Evolutionary conservation across 2,888 invertebrate genomes (phyloP), one percentile per base, ranked within the genome.

Genomic region (Dendrolimus houi): DNA sequence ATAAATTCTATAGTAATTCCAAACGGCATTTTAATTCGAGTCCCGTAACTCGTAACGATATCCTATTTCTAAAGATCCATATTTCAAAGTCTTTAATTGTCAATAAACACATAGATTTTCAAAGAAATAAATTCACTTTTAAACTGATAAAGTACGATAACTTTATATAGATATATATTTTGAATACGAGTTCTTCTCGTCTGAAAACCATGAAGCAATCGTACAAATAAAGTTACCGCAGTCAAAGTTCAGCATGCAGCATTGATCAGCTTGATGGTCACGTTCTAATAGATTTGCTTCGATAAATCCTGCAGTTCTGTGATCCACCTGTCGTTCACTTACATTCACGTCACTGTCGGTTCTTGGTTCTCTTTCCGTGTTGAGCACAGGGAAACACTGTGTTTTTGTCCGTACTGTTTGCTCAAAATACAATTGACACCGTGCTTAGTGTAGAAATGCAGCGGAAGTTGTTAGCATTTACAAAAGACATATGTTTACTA

Each of bases 221-320:
- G 63, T 61, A 62, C 61, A 60, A 62, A 62, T 58, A 61, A 61
- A 66, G 63, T 65, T 63, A 63, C 58, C 62, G 6, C 53, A 47
- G 55, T 29, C 14, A 54, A 55, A 59, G 55, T 59, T 62, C 61
- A 63, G 59, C 57, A 61, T 65, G 62, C 63, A 62, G 65, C 64
- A 68, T 66, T 61, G 64, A 68, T 66, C 66, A 61, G 64, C 66
- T 58, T 68, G 70, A 71, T 60, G 66, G 68, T 67, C 68, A 71
- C 72, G 70, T 69, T 62, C 64, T 62, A 57, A 60, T 60, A 63
- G 75, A 75, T 66, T 74, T 68, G 54, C 56, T 58, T 58, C 66
- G 59, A 74, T 76, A 74, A 77, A 76, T 75, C 70, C 66, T 64
- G 60, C 62, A 63, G 66, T 64, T 71, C 64, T 64, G 57, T 64